These are phyloP conservation scores for Catamblyrhynchus diadema DNA, from an alignment of 2,797 vertebrate species.

Conservation along the genomic window DNA sequence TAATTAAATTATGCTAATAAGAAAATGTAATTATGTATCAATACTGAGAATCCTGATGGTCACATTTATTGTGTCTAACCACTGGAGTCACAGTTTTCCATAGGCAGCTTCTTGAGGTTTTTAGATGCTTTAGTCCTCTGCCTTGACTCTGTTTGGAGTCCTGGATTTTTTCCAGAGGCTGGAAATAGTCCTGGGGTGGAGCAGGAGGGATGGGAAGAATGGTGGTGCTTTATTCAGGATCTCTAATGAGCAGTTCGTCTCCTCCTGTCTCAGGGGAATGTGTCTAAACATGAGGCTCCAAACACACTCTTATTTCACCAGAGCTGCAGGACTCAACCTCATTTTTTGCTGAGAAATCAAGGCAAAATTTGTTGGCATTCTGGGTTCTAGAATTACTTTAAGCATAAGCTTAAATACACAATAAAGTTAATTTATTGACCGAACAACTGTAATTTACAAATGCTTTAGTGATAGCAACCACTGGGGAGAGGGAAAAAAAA, in stretches of 20 bases:
- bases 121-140: background rate
- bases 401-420: constrained; percentile 22
- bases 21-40: background rate
- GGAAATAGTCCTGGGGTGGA: background rate
- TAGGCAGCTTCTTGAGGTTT: background rate
- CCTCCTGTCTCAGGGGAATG: background rate
- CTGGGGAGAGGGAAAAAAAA: background rate
- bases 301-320: background rate
- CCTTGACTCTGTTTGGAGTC: background rate
- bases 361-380: background rate
- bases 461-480: background rate
- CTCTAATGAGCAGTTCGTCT: background rate
- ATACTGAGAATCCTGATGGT: background rate
- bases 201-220: background rate
- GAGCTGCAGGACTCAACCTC: background rate
- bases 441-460: constrained; percentile 13
- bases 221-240: background rate
- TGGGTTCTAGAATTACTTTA: background rate
- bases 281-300: background rate
- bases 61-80: background rate
- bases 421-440: constrained; percentile 27
- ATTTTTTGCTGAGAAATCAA: background rate
- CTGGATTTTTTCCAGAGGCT: background rate
- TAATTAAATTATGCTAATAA: background rate
- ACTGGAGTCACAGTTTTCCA: background rate